These are phyloP conservation scores for Yasuhikotakia modesta DNA, from an alignment of 2,797 vertebrate genomes.

Conservation along the genomic window DNA sequence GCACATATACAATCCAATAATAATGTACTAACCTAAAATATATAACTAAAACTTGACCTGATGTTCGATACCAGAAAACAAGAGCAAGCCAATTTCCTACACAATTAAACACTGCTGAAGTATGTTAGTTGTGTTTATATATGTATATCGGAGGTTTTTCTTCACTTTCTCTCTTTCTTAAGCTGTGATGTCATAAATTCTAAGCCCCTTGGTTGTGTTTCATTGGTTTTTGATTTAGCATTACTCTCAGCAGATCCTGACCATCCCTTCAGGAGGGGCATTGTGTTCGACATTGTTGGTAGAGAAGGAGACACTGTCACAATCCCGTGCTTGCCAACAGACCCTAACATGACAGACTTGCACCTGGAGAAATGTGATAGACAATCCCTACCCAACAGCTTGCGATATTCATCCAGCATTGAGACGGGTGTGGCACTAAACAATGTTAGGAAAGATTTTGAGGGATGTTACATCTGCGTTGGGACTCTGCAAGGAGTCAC, in stretches of 20 bases:
- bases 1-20: background rate
- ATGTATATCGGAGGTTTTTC: background rate
- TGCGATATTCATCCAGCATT: constrained; percentile 77
- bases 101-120: background rate
- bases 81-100: background rate
- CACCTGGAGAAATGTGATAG: constrained; percentile 79
- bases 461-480: constrained; percentile 85
- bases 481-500: constrained; percentile 70
- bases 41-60: background rate
- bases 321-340: constrained; percentile 87
- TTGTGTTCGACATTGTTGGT: constrained; percentile 73
- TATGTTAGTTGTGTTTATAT: constrained; percentile 21
- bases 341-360: constrained; percentile 82
- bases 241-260: constrained; percentile 82
- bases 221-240: constrained; percentile 62
- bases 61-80: background rate
- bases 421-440: constrained; percentile 84
- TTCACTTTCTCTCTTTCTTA: constrained; percentile 17
- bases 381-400: constrained; percentile 72
- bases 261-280: constrained; percentile 82
- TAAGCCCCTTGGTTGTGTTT: constrained; percentile 59
- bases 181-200: constrained; percentile 50
- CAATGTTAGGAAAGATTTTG: constrained; percentile 77
- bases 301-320: constrained; percentile 78
- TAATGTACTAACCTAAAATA: background rate